Evolutionary conservation across 1,140 invertebrate genomes (phyloP), one percentile per base, ranked within the genome.

Genomic region (Pseudomyrmex pallidus): DNA sequence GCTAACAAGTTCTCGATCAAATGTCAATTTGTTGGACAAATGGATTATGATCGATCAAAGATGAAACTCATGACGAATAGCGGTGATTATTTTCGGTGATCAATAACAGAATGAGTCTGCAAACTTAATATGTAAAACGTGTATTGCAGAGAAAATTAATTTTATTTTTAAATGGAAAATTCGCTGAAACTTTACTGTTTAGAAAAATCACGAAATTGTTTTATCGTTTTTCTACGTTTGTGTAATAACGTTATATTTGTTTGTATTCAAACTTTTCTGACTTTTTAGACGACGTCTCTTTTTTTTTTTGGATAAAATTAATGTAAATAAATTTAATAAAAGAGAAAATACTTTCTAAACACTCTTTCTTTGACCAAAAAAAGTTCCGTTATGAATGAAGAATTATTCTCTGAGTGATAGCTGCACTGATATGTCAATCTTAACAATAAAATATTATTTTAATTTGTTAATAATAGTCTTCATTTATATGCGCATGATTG

Each of bases 401-500:
- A 10, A 68, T 70, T 48, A 50, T 80, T 48, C 8, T 56, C 17
- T 17, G 50, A 9, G 35, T 5, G 13, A 68, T 70, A 50, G 3
- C 44, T 52, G 46, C 35, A 61, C 20, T 50, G 25, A 22, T 25
- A 15, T n/a, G 54, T 12, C 44, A 48, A 12, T 44, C 54, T 80
- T 80, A 80, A 44, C 76, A 78, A 54, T 15, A 8, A 78, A 56
- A 9, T 67, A 22, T 15, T 52, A 48, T 59, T 50, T 48, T 68
- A 17, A 12, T 13, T 15, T 1, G 44, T 57, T 67, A 78, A 78
- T 78, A 78, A 78, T 59, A 59, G 44, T 48, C 25, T 25, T n/a
- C 35, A 72, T 80, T 80, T 20, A 72, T 70, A n/a, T n/a, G 7
- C 15, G 66, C 15, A 35, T 50, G 64, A 80, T 72, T 61, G 61